These are phyloP conservation scores for Helostoma temminkii DNA, from an alignment of 2,797 vertebrate species.

Conservation along the genomic window DNA sequence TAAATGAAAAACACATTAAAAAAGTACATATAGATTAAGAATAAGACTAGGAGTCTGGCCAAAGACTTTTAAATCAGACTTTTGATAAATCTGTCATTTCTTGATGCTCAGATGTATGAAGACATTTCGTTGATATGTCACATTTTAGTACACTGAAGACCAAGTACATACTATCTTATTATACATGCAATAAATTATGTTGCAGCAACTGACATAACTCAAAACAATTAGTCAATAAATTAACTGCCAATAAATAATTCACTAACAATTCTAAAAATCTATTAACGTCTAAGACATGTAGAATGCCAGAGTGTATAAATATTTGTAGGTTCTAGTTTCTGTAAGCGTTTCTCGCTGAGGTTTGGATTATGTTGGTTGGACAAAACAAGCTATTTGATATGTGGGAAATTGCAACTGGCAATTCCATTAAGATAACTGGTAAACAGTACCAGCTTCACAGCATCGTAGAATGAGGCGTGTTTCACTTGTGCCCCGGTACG, in stretches of 20 bases:
- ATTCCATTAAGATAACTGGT: constrained; percentile 24
- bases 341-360: background rate
- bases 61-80: background rate
- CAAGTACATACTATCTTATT: too few species aligned
- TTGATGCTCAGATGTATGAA: background rate
- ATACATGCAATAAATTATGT: background rate
- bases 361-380: background rate
- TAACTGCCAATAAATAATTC: background rate
- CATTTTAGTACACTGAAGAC: too few species aligned
- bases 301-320: too few species aligned
- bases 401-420: constrained; percentile 9
- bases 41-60: too few species aligned
- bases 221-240: background rate
- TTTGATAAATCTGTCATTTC: background rate
- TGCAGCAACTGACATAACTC: background rate
- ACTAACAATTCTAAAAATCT: background rate
- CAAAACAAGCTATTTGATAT: constrained; percentile 18
- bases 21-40: too few species aligned
- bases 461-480: constrained; percentile 15
- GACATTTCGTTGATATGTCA: too few species aligned
- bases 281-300: background rate
- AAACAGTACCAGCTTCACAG: constrained; percentile 5
- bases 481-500: constrained; percentile 49
- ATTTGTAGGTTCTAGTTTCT: background rate
- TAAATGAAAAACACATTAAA: too few species aligned